These are phyloP conservation scores for Brachyistius frenatus DNA, from an alignment of 2,113 vertebrate genomes.

Conservation along the genomic window DNA sequence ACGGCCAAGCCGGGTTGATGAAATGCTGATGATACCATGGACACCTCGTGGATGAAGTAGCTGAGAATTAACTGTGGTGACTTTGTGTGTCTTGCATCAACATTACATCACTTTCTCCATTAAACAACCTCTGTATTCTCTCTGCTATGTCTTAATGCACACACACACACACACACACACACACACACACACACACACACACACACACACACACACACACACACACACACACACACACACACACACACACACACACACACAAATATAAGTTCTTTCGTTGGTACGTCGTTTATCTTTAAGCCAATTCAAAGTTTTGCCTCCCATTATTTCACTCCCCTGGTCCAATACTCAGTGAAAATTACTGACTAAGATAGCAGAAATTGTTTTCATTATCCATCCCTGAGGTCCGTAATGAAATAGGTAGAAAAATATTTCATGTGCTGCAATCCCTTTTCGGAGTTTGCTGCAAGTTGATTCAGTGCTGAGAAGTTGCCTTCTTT, in stretches of 20 bases:
- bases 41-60: neutral
- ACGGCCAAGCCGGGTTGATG: conserved; percentile 7
- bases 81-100: neutral
- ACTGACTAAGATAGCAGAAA: conserved; percentile 13
- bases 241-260: neutral
- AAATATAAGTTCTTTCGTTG: neutral
- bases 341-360: conserved; percentile 10
- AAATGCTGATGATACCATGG: neutral
- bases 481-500: neutral
- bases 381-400: conserved; percentile 35
- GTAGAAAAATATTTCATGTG: neutral
- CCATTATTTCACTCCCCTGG: neutral
- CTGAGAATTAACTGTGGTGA: neutral
- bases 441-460: conserved; percentile 5
- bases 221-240: neutral
- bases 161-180: neutral
- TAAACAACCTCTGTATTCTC: neutral
- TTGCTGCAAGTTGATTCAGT: conserved; percentile 8
- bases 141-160: neutral
- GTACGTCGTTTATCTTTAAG: neutral
- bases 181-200: neutral
- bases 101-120: neutral
- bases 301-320: conserved; percentile 10
- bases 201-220: neutral
- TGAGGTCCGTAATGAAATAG: conserved; percentile 29